Evolutionary conservation across 2,797 vertebrate genomes (phyloP).

Genomic region (Anisognathus igniventris): DNA sequence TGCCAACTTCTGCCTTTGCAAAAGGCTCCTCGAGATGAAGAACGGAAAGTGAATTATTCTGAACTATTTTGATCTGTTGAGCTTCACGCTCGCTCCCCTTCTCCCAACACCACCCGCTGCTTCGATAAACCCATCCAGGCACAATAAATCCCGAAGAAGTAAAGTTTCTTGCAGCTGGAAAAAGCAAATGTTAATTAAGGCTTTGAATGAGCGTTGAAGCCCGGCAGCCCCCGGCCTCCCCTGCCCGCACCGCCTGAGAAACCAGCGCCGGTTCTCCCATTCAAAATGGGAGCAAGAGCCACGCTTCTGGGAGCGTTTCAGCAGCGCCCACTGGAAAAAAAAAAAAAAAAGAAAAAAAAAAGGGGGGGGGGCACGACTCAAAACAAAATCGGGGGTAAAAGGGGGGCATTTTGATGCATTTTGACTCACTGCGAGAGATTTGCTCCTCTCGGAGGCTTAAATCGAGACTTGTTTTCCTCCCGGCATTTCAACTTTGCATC

Average conservation of each 20-base stretch:
- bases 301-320: slow-evolving; percentile 29
- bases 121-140: background rate
- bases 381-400: background rate
- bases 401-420: background rate
- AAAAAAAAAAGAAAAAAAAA: fast-evolving
- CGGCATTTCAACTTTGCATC: slow-evolving; percentile 67
- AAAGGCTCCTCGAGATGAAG: background rate
- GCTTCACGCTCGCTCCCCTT: background rate
- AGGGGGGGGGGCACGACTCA: fast-evolving
- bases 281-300: slow-evolving; percentile 52
- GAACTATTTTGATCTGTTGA: slow-evolving; percentile 55
- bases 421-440: background rate
- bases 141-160: slow-evolving; percentile 37
- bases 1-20: slow-evolving; percentile 25
- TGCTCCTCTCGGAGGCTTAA: background rate
- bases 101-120: background rate
- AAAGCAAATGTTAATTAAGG: slow-evolving; percentile 9
- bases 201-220: background rate
- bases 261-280: background rate
- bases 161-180: slow-evolving; percentile 71
- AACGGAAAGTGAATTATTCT: slow-evolving; percentile 3
- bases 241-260: background rate
- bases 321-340: background rate
- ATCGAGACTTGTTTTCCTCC: slow-evolving; percentile 47
- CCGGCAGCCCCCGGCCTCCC: slow-evolving; percentile 1